Base-by-base conservation (phyloP, 2,888 invertebrate genomes). In the Tubulanus polymorphus region DNA sequence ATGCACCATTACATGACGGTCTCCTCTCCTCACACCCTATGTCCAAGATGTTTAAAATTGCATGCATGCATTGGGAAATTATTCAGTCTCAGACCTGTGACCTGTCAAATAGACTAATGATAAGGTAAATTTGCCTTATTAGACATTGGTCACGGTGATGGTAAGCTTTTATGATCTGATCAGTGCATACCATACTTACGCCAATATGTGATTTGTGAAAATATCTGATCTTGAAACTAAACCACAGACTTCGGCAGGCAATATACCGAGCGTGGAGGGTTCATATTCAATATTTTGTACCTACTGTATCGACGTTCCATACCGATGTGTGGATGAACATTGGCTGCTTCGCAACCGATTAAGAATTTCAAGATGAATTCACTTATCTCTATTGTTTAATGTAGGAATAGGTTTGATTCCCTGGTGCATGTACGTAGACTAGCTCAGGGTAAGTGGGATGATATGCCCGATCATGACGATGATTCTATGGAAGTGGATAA, bases 371-470 rank as follows among this genome's bases (percentile, higher is more conserved):
- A n/a, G n/a, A n/a, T n/a, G n/a, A n/a, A n/a, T n/a, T n/a, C n/a
- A n/a, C 48, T 6, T 25, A 50, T 5, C 23, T 27, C 10, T 8
- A 32, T 27, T 30, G 15, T 20, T 37, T 45, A 25, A 6, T 63
- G 26, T 53, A 78, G 76, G 54, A 70, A 65, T n/a, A 61, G 78
- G 26, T 74, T 72, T 64, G 74, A 77, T 61, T 71, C 57, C 52
- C 23, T 68, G 25, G 70, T 65, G 45, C 72, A 71, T 54, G 65
- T 71, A 2, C 65, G 78, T 20, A 62, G 65, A 27, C 25, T 75
- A 64, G 71, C 66, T 1, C 69, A 67, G 3, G 66, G 53, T n/a
- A 54, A 56, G 47, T 68, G 58, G 59, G 54, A 54, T 10, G 57
- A 26, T 2, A 59, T 56, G 25, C 57, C 61, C 10, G 65, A 63